Conservation (phyloP, 1,140 invertebrate genomes). For the Coenobita brevimanus region DNA sequence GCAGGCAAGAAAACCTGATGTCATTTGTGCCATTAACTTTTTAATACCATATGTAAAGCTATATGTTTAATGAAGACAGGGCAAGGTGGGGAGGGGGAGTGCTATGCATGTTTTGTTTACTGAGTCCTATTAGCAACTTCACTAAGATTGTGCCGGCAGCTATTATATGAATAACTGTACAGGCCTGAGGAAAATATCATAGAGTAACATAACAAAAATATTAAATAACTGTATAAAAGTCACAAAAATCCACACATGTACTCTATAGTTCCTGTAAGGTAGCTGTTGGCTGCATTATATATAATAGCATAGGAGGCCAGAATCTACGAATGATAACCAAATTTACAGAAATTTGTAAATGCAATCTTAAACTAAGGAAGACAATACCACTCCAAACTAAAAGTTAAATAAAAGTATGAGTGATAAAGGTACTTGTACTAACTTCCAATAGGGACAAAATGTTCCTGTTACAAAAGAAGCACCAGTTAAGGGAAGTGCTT, state of each 20-base stretch:
- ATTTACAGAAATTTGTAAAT: too few species aligned
- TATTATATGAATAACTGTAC: conserved; percentile 1
- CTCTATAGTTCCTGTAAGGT: too few species aligned
- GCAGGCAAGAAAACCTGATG: conserved; percentile 28
- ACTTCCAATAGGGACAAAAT: conserved; percentile 27
- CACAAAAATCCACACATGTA: too few species aligned
- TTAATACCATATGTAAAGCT: too few species aligned
- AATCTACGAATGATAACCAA: too few species aligned
- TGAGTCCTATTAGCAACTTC: background rate
- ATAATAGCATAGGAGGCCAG: too few species aligned
- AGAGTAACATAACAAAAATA: background rate
- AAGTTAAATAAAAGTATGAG: conserved; percentile 31
- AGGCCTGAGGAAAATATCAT: background rate
- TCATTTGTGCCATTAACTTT: conserved; percentile 31
- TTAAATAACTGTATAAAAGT: conserved; percentile 21
- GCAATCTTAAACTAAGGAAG: conserved; percentile 32
- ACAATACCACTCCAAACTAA: conserved; percentile 44
- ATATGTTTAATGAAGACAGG: too few species aligned
- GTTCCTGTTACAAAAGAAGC: conserved; percentile 16
- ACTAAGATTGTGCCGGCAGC: too few species aligned
- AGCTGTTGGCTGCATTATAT: too few species aligned
- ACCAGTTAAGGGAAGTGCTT: conserved; percentile 43
- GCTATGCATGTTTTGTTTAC: background rate
- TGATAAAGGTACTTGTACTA: conserved; percentile 50
- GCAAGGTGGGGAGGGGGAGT: too few species aligned